A percentile compares a stretch with the other conserved stretches of the same genome.
These are phyloP conservation scores for Archocentrus centrarchus DNA, from an alignment of 2,113 vertebrate genomes.

Conservation along the genomic window DNA sequence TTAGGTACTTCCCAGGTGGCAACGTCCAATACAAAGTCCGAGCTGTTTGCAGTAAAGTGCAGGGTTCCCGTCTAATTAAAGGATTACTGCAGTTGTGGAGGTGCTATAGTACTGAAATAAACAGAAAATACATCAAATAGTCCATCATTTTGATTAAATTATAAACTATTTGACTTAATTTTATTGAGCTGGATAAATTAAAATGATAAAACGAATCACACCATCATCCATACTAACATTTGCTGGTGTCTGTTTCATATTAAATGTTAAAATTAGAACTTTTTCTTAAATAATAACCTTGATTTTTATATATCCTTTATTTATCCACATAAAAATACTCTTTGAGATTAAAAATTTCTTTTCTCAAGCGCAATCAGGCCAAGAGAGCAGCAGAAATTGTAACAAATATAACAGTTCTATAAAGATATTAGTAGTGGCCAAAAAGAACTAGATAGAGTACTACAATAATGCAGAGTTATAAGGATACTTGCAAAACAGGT, in stretches of 20 bases:
- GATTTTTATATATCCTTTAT: too few species aligned
- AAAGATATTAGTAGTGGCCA: background rate
- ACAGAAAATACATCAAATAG: background rate
- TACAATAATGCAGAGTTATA: background rate
- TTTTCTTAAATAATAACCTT: background rate
- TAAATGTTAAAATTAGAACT: background rate
- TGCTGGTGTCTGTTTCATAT: background rate
- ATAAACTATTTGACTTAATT: background rate
- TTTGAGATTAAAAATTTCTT: background rate
- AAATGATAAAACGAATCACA: background rate
- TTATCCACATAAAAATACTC: too few species aligned
- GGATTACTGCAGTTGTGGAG: background rate
- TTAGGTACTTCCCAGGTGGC: background rate
- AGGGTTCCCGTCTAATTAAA: slow-evolving; percentile 1
- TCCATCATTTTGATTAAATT: too few species aligned
- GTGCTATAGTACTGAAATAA: too few species aligned
- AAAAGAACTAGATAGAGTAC: background rate
- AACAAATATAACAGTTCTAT: background rate
- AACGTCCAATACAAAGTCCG: background rate
- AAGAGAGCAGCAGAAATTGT: background rate
- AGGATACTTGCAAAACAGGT: background rate
- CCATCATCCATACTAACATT: background rate
- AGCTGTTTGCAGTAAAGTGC: background rate
- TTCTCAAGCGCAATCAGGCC: background rate
- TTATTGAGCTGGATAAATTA: background rate